Evolutionary conservation across 2,888 invertebrate species (phyloP).

Genomic region (Choreutis nemorana): DNA sequence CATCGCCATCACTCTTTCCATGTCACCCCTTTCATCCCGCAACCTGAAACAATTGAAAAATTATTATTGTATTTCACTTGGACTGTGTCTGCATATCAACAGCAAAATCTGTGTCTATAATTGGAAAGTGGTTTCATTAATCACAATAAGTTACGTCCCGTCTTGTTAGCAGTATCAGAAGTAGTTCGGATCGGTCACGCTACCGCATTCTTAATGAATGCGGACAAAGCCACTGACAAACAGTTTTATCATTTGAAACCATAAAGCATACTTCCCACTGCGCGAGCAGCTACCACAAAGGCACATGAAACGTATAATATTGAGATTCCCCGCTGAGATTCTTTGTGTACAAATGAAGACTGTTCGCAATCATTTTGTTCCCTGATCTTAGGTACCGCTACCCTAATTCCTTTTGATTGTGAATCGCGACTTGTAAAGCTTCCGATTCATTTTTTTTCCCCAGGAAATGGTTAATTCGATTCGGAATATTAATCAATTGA

Average conservation of each 20-base stretch:
- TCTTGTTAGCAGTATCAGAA: slow-evolving; percentile 41
- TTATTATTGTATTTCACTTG: slow-evolving; percentile 20
- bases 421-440: slow-evolving; percentile 57
- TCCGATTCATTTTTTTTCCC: slow-evolving; percentile 52
- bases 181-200: slow-evolving; percentile 42
- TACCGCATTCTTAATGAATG: slow-evolving; percentile 40
- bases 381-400: slow-evolving; percentile 48
- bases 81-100: no score
- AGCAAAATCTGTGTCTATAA: no score
- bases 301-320: slow-evolving; percentile 62
- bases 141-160: no score
- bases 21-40: slow-evolving; percentile 86
- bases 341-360: slow-evolving; percentile 60
- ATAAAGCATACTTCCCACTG: slow-evolving; percentile 63
- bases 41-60: slow-evolving; percentile 72
- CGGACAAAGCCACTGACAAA: slow-evolving; percentile 55
- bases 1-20: slow-evolving; percentile 80
- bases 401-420: slow-evolving; percentile 63
- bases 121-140: no score
- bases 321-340: slow-evolving; percentile 59
- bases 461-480: no score
- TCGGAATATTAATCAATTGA: background rate
- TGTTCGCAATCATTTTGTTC: slow-evolving; percentile 60
- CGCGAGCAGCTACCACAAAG: slow-evolving; percentile 57
- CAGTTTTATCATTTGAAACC: slow-evolving; percentile 65